Base-by-base conservation (phyloP, 2,888 invertebrate genomes). In the Oscheius sp. region DNA sequence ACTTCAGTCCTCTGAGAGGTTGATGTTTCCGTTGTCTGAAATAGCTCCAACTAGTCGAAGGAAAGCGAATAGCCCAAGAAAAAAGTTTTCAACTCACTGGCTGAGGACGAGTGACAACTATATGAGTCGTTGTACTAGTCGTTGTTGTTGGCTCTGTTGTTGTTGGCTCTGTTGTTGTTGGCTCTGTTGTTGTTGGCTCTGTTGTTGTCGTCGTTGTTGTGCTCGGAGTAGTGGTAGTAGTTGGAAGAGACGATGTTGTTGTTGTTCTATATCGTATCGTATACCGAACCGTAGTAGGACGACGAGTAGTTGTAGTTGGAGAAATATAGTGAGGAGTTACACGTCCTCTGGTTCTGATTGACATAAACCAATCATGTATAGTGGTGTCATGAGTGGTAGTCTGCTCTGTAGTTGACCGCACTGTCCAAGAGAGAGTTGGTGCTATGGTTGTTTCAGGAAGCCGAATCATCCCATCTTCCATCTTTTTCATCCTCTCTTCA, bases 91-190 rank as follows among this genome's bases (percentile, higher is more conserved):
- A 17, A 61, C 61, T 27, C 45, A 61, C 61, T 29, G 25, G 23
- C 12, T 10, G 42, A 20, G 61, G 61, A 15, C 61, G 25, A 8
- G 61, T 61, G n/a, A 61, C 61, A 29, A 25, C 27, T 27, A 61
- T 61, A 12, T 45, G 61, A 25, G 61, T 61, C 6, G 58, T 58
- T 15, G 70, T 57, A 33, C 50, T 50, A 55, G 57, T 31, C 12
- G 58, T 69, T 1, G 65, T 55, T 70, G 39, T 55, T 33, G 12
- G n/a, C 15, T 67, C 68, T 20, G 65, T 67, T 33, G 70, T 66
- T 0, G 70, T 63, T 12, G 70, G 61, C 29, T 52, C 64, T 27
- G 57, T 45, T 37, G 67, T 63, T 10, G 31, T 46, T 65, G 48
- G 27, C 33, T 53, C 42, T 17, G 70, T 66, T 10, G 70, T 70